A percentile compares a stretch with the other conserved stretches of the same genome.
These are phyloP conservation scores for Rhorus exstirpatorius DNA, from an alignment of 2,888 invertebrate species.

Conservation along the genomic window DNA sequence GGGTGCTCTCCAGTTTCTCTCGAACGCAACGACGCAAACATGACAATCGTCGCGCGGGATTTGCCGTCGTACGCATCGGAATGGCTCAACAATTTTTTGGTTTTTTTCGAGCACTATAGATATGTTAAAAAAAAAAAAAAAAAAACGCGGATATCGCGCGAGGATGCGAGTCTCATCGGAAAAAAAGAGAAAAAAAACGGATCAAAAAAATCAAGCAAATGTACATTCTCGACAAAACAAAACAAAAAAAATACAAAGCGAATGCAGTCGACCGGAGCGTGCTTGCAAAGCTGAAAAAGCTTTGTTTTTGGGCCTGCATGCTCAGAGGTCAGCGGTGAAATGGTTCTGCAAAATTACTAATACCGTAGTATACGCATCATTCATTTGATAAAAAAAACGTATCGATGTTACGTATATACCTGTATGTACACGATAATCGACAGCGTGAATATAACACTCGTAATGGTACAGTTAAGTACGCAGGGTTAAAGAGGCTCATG, in stretches of 20 bases:
- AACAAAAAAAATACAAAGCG: constrained; percentile 8
- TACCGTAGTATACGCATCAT: constrained; percentile 25
- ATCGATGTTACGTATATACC: constrained; percentile 15
- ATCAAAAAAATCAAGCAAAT: constrained; percentile 21
- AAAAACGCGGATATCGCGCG: constrained; percentile 49
- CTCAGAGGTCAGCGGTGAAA: constrained; percentile 33
- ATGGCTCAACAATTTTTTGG: constrained; percentile 68
- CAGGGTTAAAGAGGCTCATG: constrained; percentile 13
- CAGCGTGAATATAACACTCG: constrained; percentile 16
- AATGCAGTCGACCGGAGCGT: constrained; percentile 13
- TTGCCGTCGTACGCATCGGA: constrained; percentile 44
- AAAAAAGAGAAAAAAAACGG: constrained; percentile 27
- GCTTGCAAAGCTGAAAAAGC: constrained; percentile 37
- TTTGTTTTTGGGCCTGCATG: constrained; percentile 26
- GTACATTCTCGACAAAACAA: constrained; percentile 14
- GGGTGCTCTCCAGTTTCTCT: constrained; percentile 37
- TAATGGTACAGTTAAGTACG: constrained; percentile 18
- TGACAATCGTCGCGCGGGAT: constrained; percentile 46
- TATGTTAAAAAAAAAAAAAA: constrained; percentile 27
- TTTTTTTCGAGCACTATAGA: constrained; percentile 46
- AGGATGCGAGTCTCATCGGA: constrained; percentile 43
- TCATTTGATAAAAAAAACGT: constrained; percentile 24
- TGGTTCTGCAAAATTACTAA: constrained; percentile 29
- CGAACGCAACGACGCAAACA: constrained; percentile 53
- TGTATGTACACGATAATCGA: neutral